A percentile compares a stretch with the other conserved stretches of the same genome.
These are phyloP conservation scores for Steinernema feltiae DNA, from an alignment of 1,140 invertebrate genomes.

Conservation along the genomic window DNA sequence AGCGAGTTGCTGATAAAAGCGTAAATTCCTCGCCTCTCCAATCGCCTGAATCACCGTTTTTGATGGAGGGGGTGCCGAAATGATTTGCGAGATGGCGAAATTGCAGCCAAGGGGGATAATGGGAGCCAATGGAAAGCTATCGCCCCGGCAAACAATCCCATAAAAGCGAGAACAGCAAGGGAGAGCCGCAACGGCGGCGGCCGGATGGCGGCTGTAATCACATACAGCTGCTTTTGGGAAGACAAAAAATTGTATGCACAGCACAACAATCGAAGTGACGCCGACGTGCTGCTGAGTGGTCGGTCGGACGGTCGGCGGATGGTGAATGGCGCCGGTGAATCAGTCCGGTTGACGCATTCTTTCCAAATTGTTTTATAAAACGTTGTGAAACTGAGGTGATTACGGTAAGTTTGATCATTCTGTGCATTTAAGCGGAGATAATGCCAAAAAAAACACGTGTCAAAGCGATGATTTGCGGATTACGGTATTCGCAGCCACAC, in stretches of 20 bases:
- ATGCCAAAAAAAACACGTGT: too few relatives aligned
- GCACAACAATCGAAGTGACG: background rate
- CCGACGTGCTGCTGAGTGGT: too few relatives aligned
- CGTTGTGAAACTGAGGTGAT: too few relatives aligned
- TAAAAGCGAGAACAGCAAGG: too few relatives aligned
- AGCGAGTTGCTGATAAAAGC: background rate
- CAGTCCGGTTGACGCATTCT: too few relatives aligned
- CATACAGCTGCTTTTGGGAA: background rate
- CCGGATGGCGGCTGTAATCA: background rate
- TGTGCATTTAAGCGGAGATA: too few relatives aligned
- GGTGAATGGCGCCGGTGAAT: background rate
- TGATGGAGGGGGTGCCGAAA: background rate
- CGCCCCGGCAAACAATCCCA: background rate
- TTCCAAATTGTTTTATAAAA: too few relatives aligned
- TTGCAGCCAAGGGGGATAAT: too few relatives aligned
- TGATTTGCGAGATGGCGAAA: background rate
- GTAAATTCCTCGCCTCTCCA: background rate
- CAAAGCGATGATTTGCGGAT: too few relatives aligned
- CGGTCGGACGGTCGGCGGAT: background rate
- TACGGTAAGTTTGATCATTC: too few relatives aligned
- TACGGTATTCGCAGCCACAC: too few relatives aligned
- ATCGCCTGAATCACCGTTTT: background rate
- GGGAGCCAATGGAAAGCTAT: background rate
- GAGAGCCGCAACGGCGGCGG: background rate
- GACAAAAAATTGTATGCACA: background rate